Percentiles rank a stretch among this genome's conserved stretches.
Evolutionary conservation across 2,797 vertebrate genomes (phyloP).

Genomic region (Ispidina lecontei): DNA sequence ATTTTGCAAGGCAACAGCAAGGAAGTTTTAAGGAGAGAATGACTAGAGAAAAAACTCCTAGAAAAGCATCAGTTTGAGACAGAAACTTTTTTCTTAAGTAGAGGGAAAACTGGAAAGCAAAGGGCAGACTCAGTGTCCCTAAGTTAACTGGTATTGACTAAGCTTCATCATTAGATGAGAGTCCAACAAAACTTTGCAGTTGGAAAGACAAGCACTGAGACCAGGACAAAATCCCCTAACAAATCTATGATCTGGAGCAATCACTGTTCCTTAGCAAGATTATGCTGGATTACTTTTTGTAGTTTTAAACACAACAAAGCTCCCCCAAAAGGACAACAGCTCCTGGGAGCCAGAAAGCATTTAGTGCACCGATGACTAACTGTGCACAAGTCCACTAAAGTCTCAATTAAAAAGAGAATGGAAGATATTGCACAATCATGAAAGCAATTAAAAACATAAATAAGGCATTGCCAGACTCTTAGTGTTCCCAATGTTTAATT

Average conservation of each 20-base stretch:
- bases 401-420: conserved; percentile 50
- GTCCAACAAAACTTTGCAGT: neutral
- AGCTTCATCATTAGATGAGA: neutral
- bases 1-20: neutral
- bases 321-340: neutral
- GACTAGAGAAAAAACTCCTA: neutral
- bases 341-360: neutral
- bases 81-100: neutral
- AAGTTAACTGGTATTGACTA: neutral
- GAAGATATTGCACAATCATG: conserved; percentile 58
- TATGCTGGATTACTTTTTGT: conserved; percentile 52
- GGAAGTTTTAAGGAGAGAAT: neutral
- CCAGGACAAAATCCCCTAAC: neutral
- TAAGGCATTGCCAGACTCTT: neutral
- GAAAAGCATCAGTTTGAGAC: neutral
- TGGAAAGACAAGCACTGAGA: conserved; percentile 6
- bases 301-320: conserved; percentile 59
- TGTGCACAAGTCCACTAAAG: neutral
- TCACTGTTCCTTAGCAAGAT: conserved; percentile 50
- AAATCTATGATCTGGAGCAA: conserved; percentile 55
- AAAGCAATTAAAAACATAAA: conserved; percentile 70
- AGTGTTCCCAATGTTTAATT: conserved; percentile 47
- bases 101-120: neutral
- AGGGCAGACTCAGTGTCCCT: neutral
- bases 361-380: conserved; percentile 11